Evolutionary conservation across 2,888 invertebrate species (phyloP).

Genomic region (Holacanthella duospinosa): DNA sequence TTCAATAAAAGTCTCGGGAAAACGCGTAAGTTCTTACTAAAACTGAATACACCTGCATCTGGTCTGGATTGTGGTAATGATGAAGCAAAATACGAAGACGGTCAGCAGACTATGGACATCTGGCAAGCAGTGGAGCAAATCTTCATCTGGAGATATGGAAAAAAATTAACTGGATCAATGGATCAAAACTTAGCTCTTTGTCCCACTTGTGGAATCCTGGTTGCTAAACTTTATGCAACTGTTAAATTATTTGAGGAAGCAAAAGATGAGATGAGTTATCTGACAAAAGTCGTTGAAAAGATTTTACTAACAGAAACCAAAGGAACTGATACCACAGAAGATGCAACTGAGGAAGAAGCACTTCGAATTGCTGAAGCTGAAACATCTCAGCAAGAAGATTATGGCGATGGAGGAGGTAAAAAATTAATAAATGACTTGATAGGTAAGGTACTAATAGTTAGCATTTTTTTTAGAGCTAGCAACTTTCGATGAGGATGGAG

Average conservation of each 20-base stretch:
- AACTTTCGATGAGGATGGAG: background rate
- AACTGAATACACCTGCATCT: background rate
- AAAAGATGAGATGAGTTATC: background rate
- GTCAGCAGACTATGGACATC: background rate
- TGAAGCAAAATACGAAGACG: background rate
- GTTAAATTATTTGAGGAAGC: background rate
- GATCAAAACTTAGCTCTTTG: background rate
- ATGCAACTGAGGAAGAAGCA: background rate
- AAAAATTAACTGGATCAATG: background rate
- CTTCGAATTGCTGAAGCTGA: too few species aligned
- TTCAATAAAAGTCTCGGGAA: background rate
- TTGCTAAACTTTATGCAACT: background rate
- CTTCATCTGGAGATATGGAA: background rate
- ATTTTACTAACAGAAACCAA: background rate
- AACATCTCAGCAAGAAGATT: background rate
- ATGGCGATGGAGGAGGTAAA: background rate
- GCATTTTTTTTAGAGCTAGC: background rate
- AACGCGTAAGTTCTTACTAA: background rate
- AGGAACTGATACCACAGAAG: background rate
- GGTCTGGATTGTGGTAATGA: background rate
- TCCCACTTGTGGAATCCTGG: background rate
- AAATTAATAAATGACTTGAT: background rate
- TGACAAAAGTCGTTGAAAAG: background rate
- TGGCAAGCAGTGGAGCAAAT: background rate
- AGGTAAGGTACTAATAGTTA: background rate